Base-by-base conservation (phyloP, 2,888 invertebrate genomes). In the Pyrocoelia pectoralis region DNA sequence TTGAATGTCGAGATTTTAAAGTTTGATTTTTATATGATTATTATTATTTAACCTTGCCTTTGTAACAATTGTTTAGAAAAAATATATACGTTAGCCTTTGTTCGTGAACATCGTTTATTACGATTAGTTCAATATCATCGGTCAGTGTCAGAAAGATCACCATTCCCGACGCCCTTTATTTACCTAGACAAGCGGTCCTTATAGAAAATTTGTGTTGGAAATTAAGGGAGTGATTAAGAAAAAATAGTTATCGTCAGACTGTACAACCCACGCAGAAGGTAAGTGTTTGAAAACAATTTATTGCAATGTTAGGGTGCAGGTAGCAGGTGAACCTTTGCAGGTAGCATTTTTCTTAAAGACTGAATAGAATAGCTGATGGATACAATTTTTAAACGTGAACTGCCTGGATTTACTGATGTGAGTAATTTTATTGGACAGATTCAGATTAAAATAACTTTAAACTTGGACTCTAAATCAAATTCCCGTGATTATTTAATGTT, bases 1-100 rank as follows among this genome's bases (percentile, higher is more conserved):
- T 33, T n/a, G 33, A n/a, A 33, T 33, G 33, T n/a, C 10, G 46
- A 17, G 18, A 17, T 46, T 43, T 43, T 43, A 13, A 15, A 14
- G 10, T 18, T 46, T 46, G 46, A 46, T 46, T 46, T 43, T 17
- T 4, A 46, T 46, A 15, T 46, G 10, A 17, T 17, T 17, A 5
- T 10, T n/a, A n/a, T n/a, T 46, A 46, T 15, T 46, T 46, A 46
- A 46, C 46, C 46, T 46, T 46, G 17, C 17, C 4, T 46, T 5
- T 17, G 46, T 17, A 15, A 17, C 46, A 46, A 46, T 46, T 15
- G 17, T 18, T 46, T 6, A 18, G 5, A 17, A 46, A 46, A 46
- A 17, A 18, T 9, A 6, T 43, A 43, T 17, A 17, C 33, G 15
- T 46, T 17, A 46, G 6, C 8, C 14, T 46, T 46, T 46, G 18